Conservation (phyloP, 2,797 vertebrate genomes). For the Sebastes trivittatus region DNA sequence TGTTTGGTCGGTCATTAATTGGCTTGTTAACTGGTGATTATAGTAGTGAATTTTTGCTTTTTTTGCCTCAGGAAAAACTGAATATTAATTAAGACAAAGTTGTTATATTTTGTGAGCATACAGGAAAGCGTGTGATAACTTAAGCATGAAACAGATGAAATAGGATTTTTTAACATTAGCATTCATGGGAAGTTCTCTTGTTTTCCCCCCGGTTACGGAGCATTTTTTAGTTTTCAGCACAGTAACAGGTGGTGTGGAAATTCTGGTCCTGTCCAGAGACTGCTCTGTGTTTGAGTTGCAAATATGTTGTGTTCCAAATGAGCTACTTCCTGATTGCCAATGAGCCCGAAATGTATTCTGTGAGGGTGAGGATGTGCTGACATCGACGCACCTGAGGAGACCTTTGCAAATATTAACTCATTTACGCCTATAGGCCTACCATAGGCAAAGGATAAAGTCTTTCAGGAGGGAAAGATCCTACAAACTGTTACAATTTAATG, state of each 20-base stretch:
- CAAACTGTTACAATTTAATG: background rate
- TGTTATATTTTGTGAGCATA: background rate
- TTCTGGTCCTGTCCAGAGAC: slow-evolving; percentile 33
- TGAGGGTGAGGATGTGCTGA: slow-evolving; percentile 3
- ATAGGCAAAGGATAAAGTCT: background rate
- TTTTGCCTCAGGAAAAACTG: background rate
- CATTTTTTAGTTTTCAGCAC: slow-evolving; percentile 29
- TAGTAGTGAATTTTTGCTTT: background rate
- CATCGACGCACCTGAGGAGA: background rate
- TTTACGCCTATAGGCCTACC: background rate
- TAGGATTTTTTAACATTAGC: slow-evolving; percentile 3
- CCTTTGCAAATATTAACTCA: background rate
- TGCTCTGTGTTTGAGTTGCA: slow-evolving; percentile 37
- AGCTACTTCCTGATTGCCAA: slow-evolving; percentile 34
- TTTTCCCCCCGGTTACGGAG: slow-evolving; percentile 13
- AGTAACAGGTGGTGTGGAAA: slow-evolving; percentile 30
- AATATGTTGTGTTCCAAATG: slow-evolving; percentile 37
- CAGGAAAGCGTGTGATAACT: background rate
- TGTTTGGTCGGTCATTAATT: slow-evolving; percentile 6
- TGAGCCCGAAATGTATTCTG: slow-evolving; percentile 35
- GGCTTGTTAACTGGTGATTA: slow-evolving; percentile 1
- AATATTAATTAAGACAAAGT: slow-evolving; percentile 10
- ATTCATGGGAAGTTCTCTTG: slow-evolving; percentile 17
- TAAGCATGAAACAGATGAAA: slow-evolving; percentile 5
- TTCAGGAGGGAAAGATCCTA: background rate